phyloP scores from a whole-genome alignment of 2,113 vertebrate species.

The Carassius gibelio region DNA sequence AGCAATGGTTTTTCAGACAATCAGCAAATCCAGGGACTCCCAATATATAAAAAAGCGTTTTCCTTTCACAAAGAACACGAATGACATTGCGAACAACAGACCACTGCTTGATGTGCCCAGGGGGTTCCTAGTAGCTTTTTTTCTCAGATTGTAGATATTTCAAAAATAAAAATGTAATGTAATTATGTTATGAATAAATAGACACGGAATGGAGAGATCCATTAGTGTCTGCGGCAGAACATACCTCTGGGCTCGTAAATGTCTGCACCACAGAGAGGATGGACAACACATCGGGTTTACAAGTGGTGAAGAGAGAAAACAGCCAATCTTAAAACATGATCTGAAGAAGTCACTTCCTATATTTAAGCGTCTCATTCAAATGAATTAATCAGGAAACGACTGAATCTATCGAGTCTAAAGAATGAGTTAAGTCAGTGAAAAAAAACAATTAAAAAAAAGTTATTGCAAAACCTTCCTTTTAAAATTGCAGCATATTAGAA shows the following conservation, averaged over 20 bases:
- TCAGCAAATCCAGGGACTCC: not conserved
- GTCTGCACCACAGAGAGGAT: slow-evolving; percentile 43
- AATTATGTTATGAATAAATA: not conserved
- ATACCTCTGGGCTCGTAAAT: slow-evolving; percentile 62
- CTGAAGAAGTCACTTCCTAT: slow-evolving; percentile 14
- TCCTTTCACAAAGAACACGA: not conserved
- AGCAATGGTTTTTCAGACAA: not conserved
- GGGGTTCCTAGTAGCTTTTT: not conserved
- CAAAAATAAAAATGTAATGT: not conserved
- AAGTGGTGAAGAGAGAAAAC: slow-evolving; percentile 19
- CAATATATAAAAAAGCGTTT: not conserved
- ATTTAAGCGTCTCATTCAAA: not conserved
- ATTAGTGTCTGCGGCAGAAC: slow-evolving; percentile 31
- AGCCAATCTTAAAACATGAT: slow-evolving; percentile 31
- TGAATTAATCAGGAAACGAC: not conserved
- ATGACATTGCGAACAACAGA: not conserved
- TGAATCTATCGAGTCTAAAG: too few species aligned
- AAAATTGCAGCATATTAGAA: not conserved
- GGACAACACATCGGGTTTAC: slow-evolving; percentile 39
- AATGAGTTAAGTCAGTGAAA: too few species aligned
- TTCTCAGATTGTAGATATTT: not conserved
- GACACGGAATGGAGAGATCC: not conserved
- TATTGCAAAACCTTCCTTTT: not conserved
- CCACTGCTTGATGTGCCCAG: not conserved
- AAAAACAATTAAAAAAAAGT: too few species aligned